Conservation (phyloP, 2,797 vertebrate species). For the Poeciliopsis presidionis region DNA sequence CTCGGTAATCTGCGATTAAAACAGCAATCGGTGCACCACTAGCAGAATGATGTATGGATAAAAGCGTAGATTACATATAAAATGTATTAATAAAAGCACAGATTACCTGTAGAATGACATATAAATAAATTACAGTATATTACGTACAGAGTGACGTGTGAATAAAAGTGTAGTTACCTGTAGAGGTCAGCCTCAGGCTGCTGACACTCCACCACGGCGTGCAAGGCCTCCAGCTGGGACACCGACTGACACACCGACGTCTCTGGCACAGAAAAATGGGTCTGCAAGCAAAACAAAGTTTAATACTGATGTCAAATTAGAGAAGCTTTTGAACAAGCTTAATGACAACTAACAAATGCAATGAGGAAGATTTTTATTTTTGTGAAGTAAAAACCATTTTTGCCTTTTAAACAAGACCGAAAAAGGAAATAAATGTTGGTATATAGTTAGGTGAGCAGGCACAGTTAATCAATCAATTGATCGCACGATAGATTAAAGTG, state of each 20-base stretch:
- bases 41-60: no score
- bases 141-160: no score
- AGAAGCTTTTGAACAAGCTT: not conserved
- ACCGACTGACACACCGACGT: constrained; percentile 93
- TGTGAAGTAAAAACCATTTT: not conserved
- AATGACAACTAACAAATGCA: not conserved
- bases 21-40: no score
- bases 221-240: constrained; percentile 88
- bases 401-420: not conserved
- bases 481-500: no score
- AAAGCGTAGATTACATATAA: no score
- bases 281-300: constrained; percentile 76
- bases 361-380: not conserved
- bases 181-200: constrained; percentile 97
- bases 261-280: constrained; percentile 90
- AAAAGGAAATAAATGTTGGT: not conserved
- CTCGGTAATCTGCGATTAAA: no score
- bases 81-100: no score
- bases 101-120: no score
- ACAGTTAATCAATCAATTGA: no score
- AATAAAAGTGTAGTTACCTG: constrained; percentile 72
- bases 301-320: not conserved
- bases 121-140: no score
- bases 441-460: not conserved
- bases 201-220: constrained; percentile 95